phyloP scores from a whole-genome alignment of 2,888 invertebrate genomes.

The Globia sparganii region DNA sequence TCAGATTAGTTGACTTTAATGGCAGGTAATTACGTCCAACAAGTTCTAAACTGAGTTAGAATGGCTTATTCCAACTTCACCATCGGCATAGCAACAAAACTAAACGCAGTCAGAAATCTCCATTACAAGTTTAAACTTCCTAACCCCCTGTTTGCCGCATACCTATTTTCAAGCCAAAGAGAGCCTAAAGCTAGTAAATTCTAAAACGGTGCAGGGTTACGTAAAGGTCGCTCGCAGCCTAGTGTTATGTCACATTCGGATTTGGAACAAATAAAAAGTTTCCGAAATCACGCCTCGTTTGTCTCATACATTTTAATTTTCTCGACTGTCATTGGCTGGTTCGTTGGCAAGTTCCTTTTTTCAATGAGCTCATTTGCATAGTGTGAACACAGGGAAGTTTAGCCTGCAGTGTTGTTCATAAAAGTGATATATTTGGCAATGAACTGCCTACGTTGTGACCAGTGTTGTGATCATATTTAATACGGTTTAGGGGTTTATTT shows the following conservation, averaged over 20 bases:
- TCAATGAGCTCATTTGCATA: constrained; percentile 38
- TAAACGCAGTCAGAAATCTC: constrained; percentile 5
- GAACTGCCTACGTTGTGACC: neutral
- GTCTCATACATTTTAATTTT: constrained; percentile 36
- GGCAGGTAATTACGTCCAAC: neutral
- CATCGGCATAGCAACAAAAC: constrained; percentile 2
- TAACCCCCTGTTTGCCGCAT: constrained; percentile 53
- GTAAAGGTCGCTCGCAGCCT: constrained; percentile 54
- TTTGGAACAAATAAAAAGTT: constrained; percentile 45
- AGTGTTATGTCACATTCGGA: constrained; percentile 53
- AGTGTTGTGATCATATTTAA: constrained; percentile 1
- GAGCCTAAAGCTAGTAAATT: constrained; percentile 47
- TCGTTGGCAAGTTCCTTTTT: constrained; percentile 27
- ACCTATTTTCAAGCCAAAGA: constrained; percentile 49
- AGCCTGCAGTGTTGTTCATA: neutral
- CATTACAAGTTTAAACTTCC: constrained; percentile 21
- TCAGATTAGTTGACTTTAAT: neutral
- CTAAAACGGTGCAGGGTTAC: constrained; percentile 61
- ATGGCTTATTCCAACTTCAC: neutral
- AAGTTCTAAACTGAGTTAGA: neutral
- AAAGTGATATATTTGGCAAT: constrained; percentile 8
- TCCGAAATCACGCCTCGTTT: constrained; percentile 23
- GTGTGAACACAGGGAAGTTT: neutral
- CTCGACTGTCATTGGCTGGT: constrained; percentile 10
- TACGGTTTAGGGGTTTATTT: neutral